phyloP scores from a whole-genome alignment of 2,113 vertebrate genomes.

The Onychostoma macrolepis region DNA sequence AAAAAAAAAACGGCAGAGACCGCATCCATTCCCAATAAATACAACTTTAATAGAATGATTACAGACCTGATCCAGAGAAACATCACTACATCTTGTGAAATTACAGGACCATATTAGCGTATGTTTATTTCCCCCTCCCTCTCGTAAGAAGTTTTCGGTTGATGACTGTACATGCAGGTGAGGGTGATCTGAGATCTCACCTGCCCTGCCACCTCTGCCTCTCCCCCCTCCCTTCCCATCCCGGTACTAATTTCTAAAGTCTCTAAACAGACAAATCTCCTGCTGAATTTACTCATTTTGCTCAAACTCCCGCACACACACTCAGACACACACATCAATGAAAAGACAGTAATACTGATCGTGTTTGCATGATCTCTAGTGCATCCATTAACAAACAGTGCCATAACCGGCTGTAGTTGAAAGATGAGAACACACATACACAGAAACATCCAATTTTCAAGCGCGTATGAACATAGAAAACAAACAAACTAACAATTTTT shows the following conservation, averaged over 20 bases:
- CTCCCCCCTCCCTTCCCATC: not conserved
- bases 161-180: constrained; percentile 72
- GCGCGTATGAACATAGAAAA: constrained; percentile 37
- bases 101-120: constrained; percentile 64
- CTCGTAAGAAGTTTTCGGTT: constrained; percentile 50
- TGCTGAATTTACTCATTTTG: constrained; percentile 12
- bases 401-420: constrained; percentile 28
- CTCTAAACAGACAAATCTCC: constrained; percentile 27
- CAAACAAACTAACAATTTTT: not conserved
- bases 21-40: constrained; percentile 77
- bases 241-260: constrained; percentile 7
- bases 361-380: constrained; percentile 33
- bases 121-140: constrained; percentile 27
- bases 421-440: constrained; percentile 23
- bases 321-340: not conserved
- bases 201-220: constrained; percentile 36
- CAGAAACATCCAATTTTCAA: constrained; percentile 1
- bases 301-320: not conserved
- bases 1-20: not conserved
- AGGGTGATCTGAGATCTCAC: constrained; percentile 64
- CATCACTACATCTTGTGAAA: constrained; percentile 73
- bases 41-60: constrained; percentile 86
- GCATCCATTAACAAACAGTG: constrained; percentile 35
- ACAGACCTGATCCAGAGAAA: constrained; percentile 79
- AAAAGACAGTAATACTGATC: constrained; percentile 31